Conservation (phyloP, 64 coral and sea anemone species). For the Catalaphyllia jardinei region DNA sequence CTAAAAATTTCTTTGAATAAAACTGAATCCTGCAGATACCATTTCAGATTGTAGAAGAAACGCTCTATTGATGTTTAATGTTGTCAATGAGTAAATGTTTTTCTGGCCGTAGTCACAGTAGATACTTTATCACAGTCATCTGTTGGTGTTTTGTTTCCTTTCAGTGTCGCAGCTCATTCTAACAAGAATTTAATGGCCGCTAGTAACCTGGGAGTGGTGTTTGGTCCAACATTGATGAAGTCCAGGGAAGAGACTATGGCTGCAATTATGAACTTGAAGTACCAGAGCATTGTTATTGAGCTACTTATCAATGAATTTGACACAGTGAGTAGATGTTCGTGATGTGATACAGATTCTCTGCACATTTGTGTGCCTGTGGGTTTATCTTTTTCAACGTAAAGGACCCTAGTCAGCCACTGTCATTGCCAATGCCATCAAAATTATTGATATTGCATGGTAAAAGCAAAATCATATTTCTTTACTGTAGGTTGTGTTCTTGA, state of each 20-base stretch:
- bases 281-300: constrained; percentile 97
- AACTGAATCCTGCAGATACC: too few species aligned
- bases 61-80: too few species aligned
- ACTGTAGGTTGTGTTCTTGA: too few species aligned
- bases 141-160: not conserved
- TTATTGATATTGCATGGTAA: too few species aligned
- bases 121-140: not conserved
- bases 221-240: constrained; percentile 97
- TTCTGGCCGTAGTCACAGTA: not conserved
- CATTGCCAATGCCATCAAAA: too few species aligned
- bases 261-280: constrained; percentile 99
- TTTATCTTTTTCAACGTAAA: too few species aligned
- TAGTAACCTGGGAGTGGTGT: constrained; percentile 95
- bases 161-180: constrained; percentile 85
- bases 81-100: not conserved
- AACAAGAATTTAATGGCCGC: constrained; percentile 97
- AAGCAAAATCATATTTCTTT: too few species aligned
- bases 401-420: too few species aligned
- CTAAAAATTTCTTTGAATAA: too few species aligned
- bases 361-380: too few species aligned
- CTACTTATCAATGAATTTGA: constrained; percentile 91
- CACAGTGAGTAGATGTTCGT: constrained; percentile 39
- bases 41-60: too few species aligned
- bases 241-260: constrained; percentile 98
- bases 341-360: too few species aligned